Base-by-base conservation (phyloP, 92 coral and sea anemone genomes). In the Muricea muricata region DNA sequence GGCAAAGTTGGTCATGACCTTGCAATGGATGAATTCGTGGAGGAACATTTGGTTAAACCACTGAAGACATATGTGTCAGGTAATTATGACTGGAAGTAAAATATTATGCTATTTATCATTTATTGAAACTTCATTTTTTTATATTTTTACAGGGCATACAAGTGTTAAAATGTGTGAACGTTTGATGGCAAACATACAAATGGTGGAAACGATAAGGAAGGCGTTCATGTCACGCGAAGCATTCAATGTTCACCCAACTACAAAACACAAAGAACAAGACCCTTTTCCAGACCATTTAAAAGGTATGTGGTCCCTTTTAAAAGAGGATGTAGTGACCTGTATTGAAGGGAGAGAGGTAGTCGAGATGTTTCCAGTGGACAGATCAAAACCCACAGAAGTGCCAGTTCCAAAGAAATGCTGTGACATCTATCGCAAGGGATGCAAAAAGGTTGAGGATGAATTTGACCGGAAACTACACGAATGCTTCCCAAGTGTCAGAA, bases 251-350 rank as follows among this genome's bases (percentile, higher is more conserved):
- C 86, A 89, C 63, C 75, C 67, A 8, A 85, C 89, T 7, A 89
- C 60, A 6, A 42, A 48, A 0, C 89, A 89, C 63, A 78, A 14
- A 32, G 90, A 81, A 65, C 93, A 86, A 32, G 87, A 82, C 47
- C 80, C 90, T 12, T 52, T 86, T 15, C 87, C 87, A 0, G 93
- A 90, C 42, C 90, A 81, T 47, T 47, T 90, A 4, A 90, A 90
- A 39, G 93, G n/a, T n/a, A n/a, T n/a, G n/a, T n/a, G n/a, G n/a
- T n/a, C n/a, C n/a, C n/a, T n/a, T n/a, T n/a, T n/a, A n/a, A n/a
- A n/a, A n/a, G n/a, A n/a, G 82, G 34, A 76, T 31, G 37, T 61
- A 14, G 70, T 61, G 1, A n/a, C 57, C 0, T 35, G 57, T 42
- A 32, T 71, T 26, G 5, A 61, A 61, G 65, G 65, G 17, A 56